Percentiles rank a stretch among this genome's conserved stretches.
Evolutionary conservation across 2,888 invertebrate species (phyloP).

Genomic region (Chalcis sispes): DNA sequence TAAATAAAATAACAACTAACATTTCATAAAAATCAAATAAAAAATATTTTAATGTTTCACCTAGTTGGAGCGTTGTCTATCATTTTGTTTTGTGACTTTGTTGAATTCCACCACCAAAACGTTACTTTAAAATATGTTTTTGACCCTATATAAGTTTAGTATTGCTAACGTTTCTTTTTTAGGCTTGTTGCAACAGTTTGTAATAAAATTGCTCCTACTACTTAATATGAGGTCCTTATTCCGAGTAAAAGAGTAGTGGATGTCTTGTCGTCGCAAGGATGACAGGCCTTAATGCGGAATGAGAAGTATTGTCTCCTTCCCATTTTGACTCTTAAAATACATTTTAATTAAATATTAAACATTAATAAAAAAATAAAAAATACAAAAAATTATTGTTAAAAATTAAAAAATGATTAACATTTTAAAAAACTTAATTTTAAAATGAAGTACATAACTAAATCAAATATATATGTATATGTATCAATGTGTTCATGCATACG

Average conservation of each 20-base stretch:
- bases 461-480: not conserved
- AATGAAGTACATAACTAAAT: not conserved
- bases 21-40: no score
- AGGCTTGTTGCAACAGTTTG: constrained; percentile 56
- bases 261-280: constrained; percentile 72
- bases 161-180: constrained; percentile 51
- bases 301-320: constrained; percentile 74
- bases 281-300: constrained; percentile 75
- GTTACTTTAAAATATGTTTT: constrained; percentile 37
- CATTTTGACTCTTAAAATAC: constrained; percentile 73
- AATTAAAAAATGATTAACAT: not conserved
- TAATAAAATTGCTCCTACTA: constrained; percentile 56
- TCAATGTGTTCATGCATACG: not conserved
- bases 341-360: not conserved
- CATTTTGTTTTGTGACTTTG: constrained; percentile 52
- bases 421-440: not conserved
- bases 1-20: no score
- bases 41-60: constrained; percentile 1
- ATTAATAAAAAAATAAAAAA: not conserved
- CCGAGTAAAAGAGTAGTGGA: constrained; percentile 70
- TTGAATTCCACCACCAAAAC: constrained; percentile 59
- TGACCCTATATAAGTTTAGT: constrained; percentile 45
- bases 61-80: constrained; percentile 52
- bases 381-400: not conserved
- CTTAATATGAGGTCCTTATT: constrained; percentile 62